Base-by-base conservation (phyloP, 1,140 invertebrate genomes). In the Holotrichia oblita region DNA sequence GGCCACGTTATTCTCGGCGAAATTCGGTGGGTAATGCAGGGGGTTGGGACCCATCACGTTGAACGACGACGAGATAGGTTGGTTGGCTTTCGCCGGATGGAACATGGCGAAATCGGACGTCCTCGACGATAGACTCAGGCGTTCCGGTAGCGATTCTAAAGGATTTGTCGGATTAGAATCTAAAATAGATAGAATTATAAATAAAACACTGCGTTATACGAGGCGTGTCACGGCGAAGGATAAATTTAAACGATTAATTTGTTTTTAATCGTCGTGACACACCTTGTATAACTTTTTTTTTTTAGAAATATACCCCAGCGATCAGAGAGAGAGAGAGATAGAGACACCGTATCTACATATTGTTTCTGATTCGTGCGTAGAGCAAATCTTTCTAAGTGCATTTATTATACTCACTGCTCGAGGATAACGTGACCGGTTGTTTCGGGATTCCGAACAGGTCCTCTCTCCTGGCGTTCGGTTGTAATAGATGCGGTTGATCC, bases 401-500 rank as follows among this genome's bases (percentile, higher is more conserved):
- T n/a, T n/a, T n/a, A n/a, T n/a, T n/a, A 69, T 48, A 74, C 73
- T 80, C 79, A 83, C 81, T 78, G 59, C 75, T 83, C 7, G 84
- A 79, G 14, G 90, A 89, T 76, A 91, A 89, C 61, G 90, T 91
- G 44, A 92, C 89, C 6, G 93, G 89, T 84, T 95, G 92, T 78
- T 93, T 91, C 20, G 94, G 94, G 81, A 96, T 94, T 4, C 97
- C 97, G 87, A 99, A 99, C 0, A 99, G 88, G 85, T 99, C 97
- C 87, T 99, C 97, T 74, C 96, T 91, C 74, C 97, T 91, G 0
- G 97, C 95, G 86, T 96, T 96, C 0, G 98, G 98, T 83, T 99
- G 97, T 42, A 99, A 88, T 55, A 99, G 89, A 86, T 99, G 97
- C 0, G 98, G 98, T 84, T 98, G 97, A 86, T 98, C 97, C 9